Conservation (phyloP, 2,888 invertebrate genomes). For the Alentia gelatinosa region DNA sequence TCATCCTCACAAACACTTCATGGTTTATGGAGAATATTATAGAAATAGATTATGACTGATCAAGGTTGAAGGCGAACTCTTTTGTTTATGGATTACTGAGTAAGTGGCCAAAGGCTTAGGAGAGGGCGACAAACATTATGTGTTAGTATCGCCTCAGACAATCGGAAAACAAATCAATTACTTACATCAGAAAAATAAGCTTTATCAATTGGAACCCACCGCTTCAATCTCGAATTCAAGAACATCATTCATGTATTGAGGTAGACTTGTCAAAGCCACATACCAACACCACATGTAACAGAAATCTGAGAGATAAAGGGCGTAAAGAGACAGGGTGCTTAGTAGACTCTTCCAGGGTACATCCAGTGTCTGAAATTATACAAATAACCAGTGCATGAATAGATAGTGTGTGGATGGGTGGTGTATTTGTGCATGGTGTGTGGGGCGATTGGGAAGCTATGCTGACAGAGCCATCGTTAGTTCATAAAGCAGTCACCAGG, state of each 20-base stretch:
- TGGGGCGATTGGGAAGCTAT: no score
- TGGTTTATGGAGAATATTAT: no score
- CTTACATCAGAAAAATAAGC: background rate
- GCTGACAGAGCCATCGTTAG: no score
- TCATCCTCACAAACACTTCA: no score
- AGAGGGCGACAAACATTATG: background rate
- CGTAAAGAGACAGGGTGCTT: background rate
- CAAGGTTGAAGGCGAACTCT: background rate
- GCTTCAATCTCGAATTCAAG: background rate
- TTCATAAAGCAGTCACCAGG: no score
- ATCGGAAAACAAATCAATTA: background rate
- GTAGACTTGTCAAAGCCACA: background rate
- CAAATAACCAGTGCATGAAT: no score
- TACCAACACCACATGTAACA: conserved; percentile 6
- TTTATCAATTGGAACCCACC: background rate
- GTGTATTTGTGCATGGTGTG: no score
- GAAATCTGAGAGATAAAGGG: background rate
- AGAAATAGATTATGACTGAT: background rate
- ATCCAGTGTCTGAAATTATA: background rate
- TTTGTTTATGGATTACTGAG: background rate
- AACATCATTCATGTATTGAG: conserved; percentile 27
- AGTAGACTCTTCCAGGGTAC: background rate
- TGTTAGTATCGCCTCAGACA: background rate
- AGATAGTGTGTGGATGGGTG: no score
- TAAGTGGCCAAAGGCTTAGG: background rate